These are phyloP conservation scores for Galagoides demidoff DNA, from an alignment of 2,797 vertebrate species.

Conservation along the genomic window DNA sequence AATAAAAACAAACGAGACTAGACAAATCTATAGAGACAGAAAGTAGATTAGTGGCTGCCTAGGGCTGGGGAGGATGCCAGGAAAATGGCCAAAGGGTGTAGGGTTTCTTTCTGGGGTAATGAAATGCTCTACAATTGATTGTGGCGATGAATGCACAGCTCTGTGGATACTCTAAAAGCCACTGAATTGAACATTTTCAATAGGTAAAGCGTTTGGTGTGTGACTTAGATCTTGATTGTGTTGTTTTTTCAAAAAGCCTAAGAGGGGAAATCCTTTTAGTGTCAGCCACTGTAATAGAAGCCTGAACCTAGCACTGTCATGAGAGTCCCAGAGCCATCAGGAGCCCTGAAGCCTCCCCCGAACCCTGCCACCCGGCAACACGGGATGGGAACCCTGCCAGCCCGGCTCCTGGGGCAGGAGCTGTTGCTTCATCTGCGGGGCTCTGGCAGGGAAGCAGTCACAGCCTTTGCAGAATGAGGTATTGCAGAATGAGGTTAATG, in stretches of 20 bases:
- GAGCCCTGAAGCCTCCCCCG: background rate
- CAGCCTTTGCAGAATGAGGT: conserved; percentile 67
- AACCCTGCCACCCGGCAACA: background rate
- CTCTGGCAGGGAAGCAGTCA: background rate
- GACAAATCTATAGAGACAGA: conserved; percentile 27
- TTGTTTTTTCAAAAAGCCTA: background rate
- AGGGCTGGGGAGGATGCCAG: background rate
- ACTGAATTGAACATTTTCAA: background rate
- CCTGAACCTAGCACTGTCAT: background rate
- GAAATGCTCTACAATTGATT: conserved; percentile 54
- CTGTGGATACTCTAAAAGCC: conserved; percentile 23
- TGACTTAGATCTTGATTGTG: background rate
- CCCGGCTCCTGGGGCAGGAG: background rate
- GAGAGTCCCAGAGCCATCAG: background rate
- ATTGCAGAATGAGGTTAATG: conserved; percentile 76
- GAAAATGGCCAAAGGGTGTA: background rate
- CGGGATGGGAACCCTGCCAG: background rate
- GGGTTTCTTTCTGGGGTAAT: conserved; percentile 57
- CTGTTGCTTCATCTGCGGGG: background rate
- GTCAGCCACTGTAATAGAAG: background rate
- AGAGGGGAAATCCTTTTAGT: background rate
- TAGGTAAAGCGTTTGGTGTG: background rate
- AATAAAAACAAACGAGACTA: background rate
- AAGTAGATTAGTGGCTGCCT: conserved; percentile 18
- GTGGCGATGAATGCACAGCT: background rate